These are phyloP conservation scores for Aphaenogaster floridana DNA, from an alignment of 1,140 invertebrate species.

Conservation along the genomic window DNA sequence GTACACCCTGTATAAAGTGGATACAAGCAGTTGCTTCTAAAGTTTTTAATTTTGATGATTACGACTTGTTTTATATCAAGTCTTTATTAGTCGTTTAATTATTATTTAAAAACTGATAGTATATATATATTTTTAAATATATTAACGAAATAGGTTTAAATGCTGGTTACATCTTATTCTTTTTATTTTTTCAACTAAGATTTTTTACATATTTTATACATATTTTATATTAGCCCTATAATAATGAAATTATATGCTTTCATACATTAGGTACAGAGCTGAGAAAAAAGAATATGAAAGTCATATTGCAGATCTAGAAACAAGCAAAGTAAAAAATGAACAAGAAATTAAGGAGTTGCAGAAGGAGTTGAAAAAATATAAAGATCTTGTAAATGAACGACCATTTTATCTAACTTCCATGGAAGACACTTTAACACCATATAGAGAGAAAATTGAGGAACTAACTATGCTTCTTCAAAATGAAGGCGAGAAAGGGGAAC, in stretches of 20 bases:
- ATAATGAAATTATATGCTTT: neutral
- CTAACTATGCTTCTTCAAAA: constrained; percentile 55
- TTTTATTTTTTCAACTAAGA: neutral
- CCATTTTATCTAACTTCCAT: neutral
- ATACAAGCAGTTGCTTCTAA: neutral
- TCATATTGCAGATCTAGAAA: constrained; percentile 60
- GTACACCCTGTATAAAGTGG: neutral
- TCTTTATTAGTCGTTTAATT: neutral
- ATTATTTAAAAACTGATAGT: neutral
- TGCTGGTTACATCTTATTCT: neutral
- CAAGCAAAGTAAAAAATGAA: constrained; percentile 10
- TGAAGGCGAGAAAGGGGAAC: constrained; percentile 35
- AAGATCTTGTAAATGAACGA: constrained; percentile 18
- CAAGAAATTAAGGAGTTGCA: constrained; percentile 61
- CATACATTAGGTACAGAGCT: constrained; percentile 64
- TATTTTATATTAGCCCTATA: neutral
- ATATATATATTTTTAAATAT: neutral
- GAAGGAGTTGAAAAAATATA: constrained; percentile 14
- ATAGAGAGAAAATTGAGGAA: constrained; percentile 62
- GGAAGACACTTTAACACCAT: constrained; percentile 42
- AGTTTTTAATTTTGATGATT: neutral
- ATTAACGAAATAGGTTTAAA: neutral
- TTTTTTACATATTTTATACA: neutral
- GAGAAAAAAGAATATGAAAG: constrained; percentile 65
- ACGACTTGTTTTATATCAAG: neutral